These are phyloP conservation scores for Antechinus flavipes DNA, from an alignment of 2,113 vertebrate species.

Conservation along the genomic window DNA sequence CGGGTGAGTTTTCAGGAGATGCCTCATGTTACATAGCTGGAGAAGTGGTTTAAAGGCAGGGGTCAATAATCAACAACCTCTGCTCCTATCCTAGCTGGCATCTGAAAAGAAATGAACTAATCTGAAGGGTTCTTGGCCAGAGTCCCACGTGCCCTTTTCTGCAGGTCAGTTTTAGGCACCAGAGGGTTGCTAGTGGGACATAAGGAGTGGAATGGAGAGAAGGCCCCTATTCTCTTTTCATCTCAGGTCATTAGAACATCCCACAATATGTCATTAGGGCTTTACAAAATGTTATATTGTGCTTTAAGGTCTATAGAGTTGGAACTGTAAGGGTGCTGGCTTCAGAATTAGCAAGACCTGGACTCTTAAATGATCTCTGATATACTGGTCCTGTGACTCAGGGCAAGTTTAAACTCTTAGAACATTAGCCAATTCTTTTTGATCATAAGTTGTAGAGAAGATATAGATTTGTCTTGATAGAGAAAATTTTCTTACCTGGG, in stretches of 20 bases:
- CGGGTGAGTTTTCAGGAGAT: background rate
- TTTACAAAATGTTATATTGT: background rate
- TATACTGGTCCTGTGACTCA: background rate
- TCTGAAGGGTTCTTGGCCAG: background rate
- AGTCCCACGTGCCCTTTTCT: background rate
- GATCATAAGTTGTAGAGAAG: background rate
- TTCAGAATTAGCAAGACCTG: background rate
- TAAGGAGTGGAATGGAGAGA: background rate
- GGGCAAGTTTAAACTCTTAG: background rate
- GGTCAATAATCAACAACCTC: slow-evolving; percentile 1
- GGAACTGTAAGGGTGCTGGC: background rate
- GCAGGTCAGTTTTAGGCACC: background rate
- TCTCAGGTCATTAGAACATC: background rate
- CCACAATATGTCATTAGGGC: background rate
- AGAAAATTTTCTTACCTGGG: background rate
- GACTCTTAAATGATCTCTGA: background rate
- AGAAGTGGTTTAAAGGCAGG: slow-evolving; percentile 9
- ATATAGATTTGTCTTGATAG: background rate
- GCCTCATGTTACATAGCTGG: background rate
- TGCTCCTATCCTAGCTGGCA: background rate
- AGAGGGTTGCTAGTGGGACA: background rate
- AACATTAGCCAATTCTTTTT: background rate
- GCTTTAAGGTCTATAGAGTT: background rate
- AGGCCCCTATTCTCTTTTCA: background rate
- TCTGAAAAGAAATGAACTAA: slow-evolving; percentile 8